A percentile compares a stretch with the other conserved stretches of the same genome.
Conservation (phyloP, 2,888 invertebrate genomes). For the Apoderus coryli region DNA sequence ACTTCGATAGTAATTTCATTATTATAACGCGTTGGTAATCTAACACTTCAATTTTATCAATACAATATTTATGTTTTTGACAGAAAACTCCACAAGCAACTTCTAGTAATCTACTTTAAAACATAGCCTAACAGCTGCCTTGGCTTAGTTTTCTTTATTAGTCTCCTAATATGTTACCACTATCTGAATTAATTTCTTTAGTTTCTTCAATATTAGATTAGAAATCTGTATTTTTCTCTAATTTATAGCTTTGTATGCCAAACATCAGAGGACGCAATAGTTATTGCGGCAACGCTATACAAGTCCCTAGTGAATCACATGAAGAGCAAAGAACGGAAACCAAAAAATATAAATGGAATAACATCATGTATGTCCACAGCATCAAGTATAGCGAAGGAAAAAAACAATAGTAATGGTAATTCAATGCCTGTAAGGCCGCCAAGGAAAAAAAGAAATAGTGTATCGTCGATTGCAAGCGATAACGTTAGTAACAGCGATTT, state of each 20-base stretch:
- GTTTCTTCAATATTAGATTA: too few species aligned
- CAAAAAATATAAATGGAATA: slow-evolving; percentile 56
- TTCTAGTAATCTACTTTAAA: too few species aligned
- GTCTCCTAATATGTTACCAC: too few species aligned
- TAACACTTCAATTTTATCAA: too few species aligned
- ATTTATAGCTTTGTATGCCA: slow-evolving; percentile 57
- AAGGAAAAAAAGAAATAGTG: slow-evolving; percentile 54
- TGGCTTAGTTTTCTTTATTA: too few species aligned
- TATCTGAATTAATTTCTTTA: too few species aligned
- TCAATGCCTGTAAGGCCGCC: slow-evolving; percentile 53
- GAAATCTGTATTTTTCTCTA: too few species aligned
- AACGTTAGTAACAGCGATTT: slow-evolving; percentile 44
- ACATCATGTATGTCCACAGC: slow-evolving; percentile 65
- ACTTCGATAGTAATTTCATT: too few species aligned
- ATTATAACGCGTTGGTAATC: too few species aligned
- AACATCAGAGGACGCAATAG: slow-evolving; percentile 80
- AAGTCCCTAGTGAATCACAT: slow-evolving; percentile 75
- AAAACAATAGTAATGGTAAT: slow-evolving; percentile 17
- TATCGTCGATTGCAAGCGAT: slow-evolving; percentile 45
- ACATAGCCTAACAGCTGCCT: too few species aligned
- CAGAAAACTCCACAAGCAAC: too few species aligned
- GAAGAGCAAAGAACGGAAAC: slow-evolving; percentile 46
- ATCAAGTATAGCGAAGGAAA: slow-evolving; percentile 37
- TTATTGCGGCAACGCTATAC: slow-evolving; percentile 81
- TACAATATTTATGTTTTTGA: too few species aligned